A percentile compares a stretch with the other conserved stretches of the same genome.
Conservation (phyloP, 2,797 vertebrate genomes). For the Cuculus canorus region DNA sequence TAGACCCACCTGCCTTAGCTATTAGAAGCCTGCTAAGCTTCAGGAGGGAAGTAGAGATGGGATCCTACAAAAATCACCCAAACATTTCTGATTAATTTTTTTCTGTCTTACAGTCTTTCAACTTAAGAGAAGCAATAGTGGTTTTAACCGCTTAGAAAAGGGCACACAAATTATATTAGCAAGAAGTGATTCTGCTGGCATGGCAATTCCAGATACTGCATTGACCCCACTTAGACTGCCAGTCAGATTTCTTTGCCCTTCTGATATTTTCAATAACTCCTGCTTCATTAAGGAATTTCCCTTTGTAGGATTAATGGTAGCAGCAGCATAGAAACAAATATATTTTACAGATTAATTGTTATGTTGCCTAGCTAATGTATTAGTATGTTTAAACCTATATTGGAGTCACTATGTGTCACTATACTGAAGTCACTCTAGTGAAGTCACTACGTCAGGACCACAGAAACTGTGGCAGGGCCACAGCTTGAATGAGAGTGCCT, state of each 20-base stretch:
- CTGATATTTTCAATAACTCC: background rate
- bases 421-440: no score
- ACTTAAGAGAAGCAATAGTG: background rate
- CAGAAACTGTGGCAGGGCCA: background rate
- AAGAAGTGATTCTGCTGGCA: background rate
- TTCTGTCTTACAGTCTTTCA: accelerated
- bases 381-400: background rate
- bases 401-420: background rate
- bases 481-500: background rate
- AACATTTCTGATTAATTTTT: background rate
- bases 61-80: background rate
- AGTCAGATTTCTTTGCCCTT: background rate
- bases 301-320: background rate
- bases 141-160: background rate
- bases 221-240: background rate
- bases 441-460: background rate
- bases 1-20: background rate
- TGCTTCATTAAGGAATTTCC: background rate
- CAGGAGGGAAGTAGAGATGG: background rate
- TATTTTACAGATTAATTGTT: background rate
- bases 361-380: background rate
- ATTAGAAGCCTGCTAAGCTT: background rate
- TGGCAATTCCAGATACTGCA: accelerated
- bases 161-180: background rate
- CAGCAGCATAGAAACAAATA: background rate